A percentile compares a stretch with the other conserved stretches of the same genome.
phyloP scores from a whole-genome alignment of 2,888 invertebrate species.

The Hypercompe scribonia region DNA sequence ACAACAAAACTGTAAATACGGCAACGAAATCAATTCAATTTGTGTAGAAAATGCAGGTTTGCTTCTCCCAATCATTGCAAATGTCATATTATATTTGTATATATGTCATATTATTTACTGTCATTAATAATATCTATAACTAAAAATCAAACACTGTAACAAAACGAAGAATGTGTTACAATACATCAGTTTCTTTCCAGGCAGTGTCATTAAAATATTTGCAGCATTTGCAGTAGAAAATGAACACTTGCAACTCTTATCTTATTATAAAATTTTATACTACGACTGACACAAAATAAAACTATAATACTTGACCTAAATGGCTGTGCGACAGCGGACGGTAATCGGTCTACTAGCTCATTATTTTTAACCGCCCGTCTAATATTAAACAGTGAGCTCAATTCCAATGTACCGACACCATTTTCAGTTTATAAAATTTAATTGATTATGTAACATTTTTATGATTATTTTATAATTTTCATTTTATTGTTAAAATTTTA shows the following conservation, averaged over 20 bases:
- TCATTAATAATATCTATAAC: neutral
- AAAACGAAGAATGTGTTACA: fast-evolving
- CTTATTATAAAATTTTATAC: neutral
- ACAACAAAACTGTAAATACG: too few relatives aligned
- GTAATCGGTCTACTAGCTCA: conserved; percentile 54
- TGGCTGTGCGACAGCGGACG: conserved; percentile 27
- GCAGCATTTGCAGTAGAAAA: neutral
- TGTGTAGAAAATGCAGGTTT: too few relatives aligned
- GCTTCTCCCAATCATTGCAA: too few relatives aligned
- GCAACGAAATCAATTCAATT: too few relatives aligned
- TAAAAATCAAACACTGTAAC: neutral
- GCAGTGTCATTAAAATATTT: neutral
- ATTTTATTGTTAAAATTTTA: neutral
- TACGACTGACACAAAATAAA: conserved; percentile 19
- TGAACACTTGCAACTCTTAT: neutral
- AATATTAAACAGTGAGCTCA: conserved; percentile 50
- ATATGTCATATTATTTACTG: too few relatives aligned
- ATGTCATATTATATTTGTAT: too few relatives aligned
- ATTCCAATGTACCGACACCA: conserved; percentile 1
- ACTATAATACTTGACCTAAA: conserved; percentile 41
- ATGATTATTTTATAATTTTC: neutral
- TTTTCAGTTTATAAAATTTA: neutral
- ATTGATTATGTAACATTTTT: neutral
- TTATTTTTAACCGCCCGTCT: conserved; percentile 50
- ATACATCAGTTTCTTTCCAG: neutral